Conservation (phyloP, 2,113 vertebrate genomes). For the Corydoras sp. region DNA sequence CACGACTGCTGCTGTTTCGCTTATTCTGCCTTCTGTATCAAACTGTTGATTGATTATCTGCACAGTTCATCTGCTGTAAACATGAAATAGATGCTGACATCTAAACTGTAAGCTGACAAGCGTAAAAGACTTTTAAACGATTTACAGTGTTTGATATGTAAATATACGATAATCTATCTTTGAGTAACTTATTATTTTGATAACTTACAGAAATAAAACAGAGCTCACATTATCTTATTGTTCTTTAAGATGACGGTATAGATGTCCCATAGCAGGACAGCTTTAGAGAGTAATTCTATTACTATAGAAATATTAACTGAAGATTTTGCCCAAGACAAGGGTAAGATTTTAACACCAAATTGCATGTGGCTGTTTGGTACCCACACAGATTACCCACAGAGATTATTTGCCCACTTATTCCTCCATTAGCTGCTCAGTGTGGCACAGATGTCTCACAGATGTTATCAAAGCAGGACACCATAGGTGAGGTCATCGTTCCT, state of each 20-base stretch:
- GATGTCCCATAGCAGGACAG: too few species aligned
- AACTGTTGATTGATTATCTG: not conserved
- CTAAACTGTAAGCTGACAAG: too few species aligned
- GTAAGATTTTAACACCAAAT: not conserved
- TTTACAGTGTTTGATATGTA: too few species aligned
- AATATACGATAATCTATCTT: not conserved
- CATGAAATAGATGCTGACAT: too few species aligned
- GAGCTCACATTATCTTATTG: too few species aligned
- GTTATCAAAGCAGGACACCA: slow-evolving; percentile 38
- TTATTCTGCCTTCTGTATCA: slow-evolving; percentile 5
- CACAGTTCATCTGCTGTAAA: too few species aligned
- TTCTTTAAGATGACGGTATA: too few species aligned
- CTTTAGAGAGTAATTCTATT: too few species aligned
- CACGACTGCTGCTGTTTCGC: slow-evolving; percentile 10
- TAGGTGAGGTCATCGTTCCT: slow-evolving; percentile 37
- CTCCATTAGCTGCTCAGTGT: slow-evolving; percentile 42
- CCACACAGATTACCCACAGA: slow-evolving; percentile 12
- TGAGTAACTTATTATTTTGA: not conserved
- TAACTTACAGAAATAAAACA: too few species aligned
- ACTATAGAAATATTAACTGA: too few species aligned
- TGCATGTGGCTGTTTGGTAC: not conserved
- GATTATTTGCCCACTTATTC: slow-evolving; percentile 33
- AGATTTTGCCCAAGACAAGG: not conserved
- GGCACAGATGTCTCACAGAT: slow-evolving; percentile 35
- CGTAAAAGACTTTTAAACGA: too few species aligned